Conservation (phyloP, 2,888 invertebrate genomes). For the Drosophila hamatofila region DNA sequence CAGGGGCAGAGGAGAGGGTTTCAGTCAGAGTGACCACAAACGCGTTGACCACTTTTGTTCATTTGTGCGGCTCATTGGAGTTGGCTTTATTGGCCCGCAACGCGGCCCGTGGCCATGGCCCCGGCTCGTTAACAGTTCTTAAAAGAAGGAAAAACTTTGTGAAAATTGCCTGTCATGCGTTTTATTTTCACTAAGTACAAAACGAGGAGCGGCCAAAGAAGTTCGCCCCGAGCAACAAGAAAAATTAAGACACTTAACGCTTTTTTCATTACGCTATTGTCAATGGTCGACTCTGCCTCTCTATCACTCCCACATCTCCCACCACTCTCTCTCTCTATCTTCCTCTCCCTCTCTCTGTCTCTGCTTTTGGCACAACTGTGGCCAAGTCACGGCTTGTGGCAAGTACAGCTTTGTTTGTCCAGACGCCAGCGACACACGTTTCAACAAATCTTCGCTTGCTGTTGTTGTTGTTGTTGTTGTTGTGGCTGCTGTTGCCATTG, state of each 20-base stretch:
- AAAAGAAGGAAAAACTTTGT: constrained; percentile 55
- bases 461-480: constrained; percentile 2
- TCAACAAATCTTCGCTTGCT: constrained; percentile 38
- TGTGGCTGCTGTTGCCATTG: constrained; percentile 2
- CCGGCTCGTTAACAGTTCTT: constrained; percentile 55
- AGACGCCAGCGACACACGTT: constrained; percentile 52
- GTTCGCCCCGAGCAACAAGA: constrained; percentile 38
- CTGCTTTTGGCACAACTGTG: neutral
- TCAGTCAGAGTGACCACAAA: constrained; percentile 63
- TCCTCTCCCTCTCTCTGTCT: neutral
- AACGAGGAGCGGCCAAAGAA: constrained; percentile 15
- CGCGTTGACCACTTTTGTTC: constrained; percentile 61
- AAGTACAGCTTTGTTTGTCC: constrained; percentile 47
- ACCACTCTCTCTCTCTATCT: neutral
- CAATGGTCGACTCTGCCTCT: constrained; percentile 13
- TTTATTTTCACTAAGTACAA: constrained; percentile 61
- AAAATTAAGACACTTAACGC: constrained; percentile 80
- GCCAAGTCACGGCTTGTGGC: constrained; percentile 20
- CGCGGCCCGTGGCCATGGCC: neutral
- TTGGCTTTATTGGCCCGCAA: constrained; percentile 56
- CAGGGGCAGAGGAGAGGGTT: neutral
- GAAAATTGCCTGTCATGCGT: constrained; percentile 78
- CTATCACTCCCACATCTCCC: neutral
- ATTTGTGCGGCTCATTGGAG: constrained; percentile 75
- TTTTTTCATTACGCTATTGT: constrained; percentile 71